Evolutionary conservation across 2,888 invertebrate genomes (phyloP).

Genomic region (Melanotus villosus): DNA sequence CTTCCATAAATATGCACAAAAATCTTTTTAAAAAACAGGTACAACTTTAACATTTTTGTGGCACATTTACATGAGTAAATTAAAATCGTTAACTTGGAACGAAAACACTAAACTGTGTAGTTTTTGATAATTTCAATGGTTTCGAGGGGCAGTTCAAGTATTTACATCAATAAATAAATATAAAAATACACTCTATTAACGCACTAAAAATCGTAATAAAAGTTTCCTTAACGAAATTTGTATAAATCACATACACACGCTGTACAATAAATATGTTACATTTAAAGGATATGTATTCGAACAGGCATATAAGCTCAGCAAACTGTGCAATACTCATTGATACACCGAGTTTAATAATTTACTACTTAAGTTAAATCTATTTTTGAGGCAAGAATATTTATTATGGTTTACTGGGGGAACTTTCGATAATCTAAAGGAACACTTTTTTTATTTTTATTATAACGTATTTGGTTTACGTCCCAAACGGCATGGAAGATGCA

Average conservation of each 20-base stretch:
- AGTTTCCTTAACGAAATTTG: background rate
- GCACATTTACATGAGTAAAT: too few species aligned
- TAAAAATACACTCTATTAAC: slow-evolving; percentile 7
- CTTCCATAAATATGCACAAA: too few species aligned
- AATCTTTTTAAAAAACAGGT: too few species aligned
- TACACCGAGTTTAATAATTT: background rate
- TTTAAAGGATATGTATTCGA: slow-evolving; percentile 5
- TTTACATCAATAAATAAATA: slow-evolving; percentile 10
- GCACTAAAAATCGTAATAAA: background rate
- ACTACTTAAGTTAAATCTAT: background rate
- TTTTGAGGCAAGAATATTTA: background rate
- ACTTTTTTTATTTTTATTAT: too few species aligned
- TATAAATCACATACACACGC: slow-evolving; percentile 11
- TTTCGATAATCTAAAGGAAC: background rate
- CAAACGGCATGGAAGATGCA: too few species aligned
- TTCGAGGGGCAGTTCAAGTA: background rate
- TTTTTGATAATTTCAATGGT: too few species aligned
- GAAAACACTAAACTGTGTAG: too few species aligned
- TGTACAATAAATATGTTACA: slow-evolving; percentile 9
- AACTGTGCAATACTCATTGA: background rate
- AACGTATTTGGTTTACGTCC: too few species aligned
- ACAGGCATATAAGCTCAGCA: slow-evolving; percentile 2
- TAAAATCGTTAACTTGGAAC: too few species aligned
- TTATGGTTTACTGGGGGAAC: background rate
- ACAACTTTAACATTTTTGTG: too few species aligned